Evolutionary conservation across 1,140 invertebrate genomes (phyloP).

Genomic region (Drosophila ohnishii): DNA sequence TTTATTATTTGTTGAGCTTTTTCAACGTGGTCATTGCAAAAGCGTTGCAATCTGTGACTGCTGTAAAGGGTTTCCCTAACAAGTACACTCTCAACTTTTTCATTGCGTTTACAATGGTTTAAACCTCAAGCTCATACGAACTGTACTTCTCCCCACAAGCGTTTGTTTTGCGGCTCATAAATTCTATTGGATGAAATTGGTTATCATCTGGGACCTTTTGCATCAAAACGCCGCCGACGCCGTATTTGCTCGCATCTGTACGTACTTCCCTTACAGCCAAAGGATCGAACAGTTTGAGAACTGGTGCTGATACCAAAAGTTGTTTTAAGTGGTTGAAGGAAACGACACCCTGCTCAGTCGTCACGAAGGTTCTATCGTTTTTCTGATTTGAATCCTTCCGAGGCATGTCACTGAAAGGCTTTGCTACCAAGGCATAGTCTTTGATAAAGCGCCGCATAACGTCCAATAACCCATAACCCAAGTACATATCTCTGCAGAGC

Average conservation of each 20-base stretch:
- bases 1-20: too few relatives aligned
- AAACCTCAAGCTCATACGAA: background rate
- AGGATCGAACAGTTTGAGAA: conserved; percentile 1
- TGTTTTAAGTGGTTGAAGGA: background rate
- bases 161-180: background rate
- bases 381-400: background rate
- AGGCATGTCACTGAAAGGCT: background rate
- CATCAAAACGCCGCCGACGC: background rate
- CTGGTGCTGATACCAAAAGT: background rate
- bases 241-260: background rate
- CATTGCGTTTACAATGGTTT: background rate
- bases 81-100: background rate
- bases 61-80: background rate
- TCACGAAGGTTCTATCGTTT: background rate
- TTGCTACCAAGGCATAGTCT: conserved; percentile 1
- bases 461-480: background rate
- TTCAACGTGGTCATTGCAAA: background rate
- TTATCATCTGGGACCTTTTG: background rate
- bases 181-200: background rate
- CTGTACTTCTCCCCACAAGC: background rate
- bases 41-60: background rate
- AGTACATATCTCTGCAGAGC: background rate
- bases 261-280: background rate
- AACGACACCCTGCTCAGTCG: background rate
- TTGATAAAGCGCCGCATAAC: conserved; percentile 4